phyloP scores from a whole-genome alignment of 2,797 vertebrate genomes.

The Pantherophis vulpinus region DNA sequence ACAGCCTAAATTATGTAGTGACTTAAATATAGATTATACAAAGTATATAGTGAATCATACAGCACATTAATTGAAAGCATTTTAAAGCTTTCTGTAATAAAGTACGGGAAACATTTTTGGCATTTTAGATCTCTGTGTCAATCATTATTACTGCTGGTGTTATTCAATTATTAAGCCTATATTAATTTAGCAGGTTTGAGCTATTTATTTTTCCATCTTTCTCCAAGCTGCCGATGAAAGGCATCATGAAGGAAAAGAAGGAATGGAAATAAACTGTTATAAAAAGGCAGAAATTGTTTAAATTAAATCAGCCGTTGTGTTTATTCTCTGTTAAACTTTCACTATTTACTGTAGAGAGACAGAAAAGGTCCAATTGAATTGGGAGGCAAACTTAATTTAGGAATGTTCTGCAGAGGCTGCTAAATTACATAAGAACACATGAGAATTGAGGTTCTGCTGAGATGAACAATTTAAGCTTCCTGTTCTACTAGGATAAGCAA shows the following conservation, averaged over 20 bases:
- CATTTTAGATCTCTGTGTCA: not conserved
- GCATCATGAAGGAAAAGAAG: not conserved
- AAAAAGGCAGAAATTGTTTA: not conserved
- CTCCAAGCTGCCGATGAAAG: not conserved
- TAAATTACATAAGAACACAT: not conserved
- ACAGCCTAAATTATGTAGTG: not conserved
- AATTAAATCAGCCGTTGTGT: not conserved
- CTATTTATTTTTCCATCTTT: not conserved
- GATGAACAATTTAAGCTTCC: not conserved
- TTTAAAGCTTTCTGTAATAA: not conserved
- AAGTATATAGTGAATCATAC: not conserved
- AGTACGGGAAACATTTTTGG: not conserved
- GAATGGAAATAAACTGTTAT: not conserved
- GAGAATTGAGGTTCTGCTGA: constrained; percentile 5
- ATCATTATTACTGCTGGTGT: not conserved
- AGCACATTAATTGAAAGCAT: not conserved
- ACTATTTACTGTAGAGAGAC: not conserved
- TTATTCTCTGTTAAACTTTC: not conserved
- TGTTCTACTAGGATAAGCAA: not conserved
- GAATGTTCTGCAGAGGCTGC: not conserved
- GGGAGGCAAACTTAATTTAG: constrained; percentile 4
- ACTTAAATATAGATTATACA: not conserved
- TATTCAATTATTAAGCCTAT: not conserved
- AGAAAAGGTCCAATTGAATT: not conserved
- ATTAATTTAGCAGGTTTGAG: not conserved